These are phyloP conservation scores for Hippocampus abdominalis DNA, from an alignment of 2,113 vertebrate genomes.

Conservation along the genomic window DNA sequence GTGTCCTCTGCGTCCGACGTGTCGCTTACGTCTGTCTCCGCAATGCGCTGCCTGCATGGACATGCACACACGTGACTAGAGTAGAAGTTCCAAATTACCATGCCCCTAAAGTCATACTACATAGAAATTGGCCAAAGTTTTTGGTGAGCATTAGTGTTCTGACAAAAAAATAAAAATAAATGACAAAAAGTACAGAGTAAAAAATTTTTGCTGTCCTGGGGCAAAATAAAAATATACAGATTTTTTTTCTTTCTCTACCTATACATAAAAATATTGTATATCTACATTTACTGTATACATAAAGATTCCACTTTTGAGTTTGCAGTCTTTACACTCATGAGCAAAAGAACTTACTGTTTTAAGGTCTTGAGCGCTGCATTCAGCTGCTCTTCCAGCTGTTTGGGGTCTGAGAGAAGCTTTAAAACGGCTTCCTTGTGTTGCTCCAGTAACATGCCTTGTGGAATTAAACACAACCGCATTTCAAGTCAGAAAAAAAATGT, in stretches of 20 bases:
- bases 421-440: conserved; percentile 68
- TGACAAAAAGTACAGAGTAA: too few species aligned
- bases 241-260: too few species aligned
- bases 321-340: background rate
- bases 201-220: too few species aligned
- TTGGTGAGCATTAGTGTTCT: too few species aligned
- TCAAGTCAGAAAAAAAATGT: background rate
- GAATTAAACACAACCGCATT: background rate
- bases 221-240: too few species aligned
- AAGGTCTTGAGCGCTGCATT: conserved; percentile 67
- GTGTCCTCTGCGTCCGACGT: conserved; percentile 61
- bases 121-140: too few species aligned
- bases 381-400: conserved; percentile 68
- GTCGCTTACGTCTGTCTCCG: conserved; percentile 56
- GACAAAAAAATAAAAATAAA: too few species aligned
- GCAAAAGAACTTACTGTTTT: conserved; percentile 57
- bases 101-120: too few species aligned
- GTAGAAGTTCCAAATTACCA: background rate
- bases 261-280: too few species aligned
- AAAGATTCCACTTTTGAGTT: background rate
- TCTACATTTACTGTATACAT: too few species aligned
- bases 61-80: background rate
- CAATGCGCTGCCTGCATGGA: conserved; percentile 40
- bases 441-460: conserved; percentile 77
- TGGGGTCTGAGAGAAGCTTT: conserved; percentile 65